Evolutionary conservation across 2,797 vertebrate species (phyloP), one percentile per base, ranked within the genome.

Genomic region (Knipowitschia caucasica): DNA sequence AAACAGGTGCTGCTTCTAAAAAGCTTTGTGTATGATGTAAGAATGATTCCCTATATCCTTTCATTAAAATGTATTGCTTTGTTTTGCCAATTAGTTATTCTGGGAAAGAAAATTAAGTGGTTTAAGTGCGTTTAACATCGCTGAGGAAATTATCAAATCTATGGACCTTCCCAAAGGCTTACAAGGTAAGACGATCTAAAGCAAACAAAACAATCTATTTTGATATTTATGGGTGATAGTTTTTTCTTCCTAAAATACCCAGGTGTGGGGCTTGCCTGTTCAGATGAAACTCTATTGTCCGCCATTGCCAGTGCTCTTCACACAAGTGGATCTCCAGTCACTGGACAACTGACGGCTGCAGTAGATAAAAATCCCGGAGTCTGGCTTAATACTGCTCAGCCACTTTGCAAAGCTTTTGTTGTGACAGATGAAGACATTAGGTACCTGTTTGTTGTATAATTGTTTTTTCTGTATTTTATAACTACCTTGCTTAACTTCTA

Each of bases 331-430:
- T 89, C 92, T 6, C 95, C 96, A 0, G 94, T 99, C 87, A 99
- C 95, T 0, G 95, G 96, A 0, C 95, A 99, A 78, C 91, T 95
- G 4, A 97, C 95, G 0, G 93, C 94, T 0, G 95, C 95, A 0
- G 95, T 98, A 47, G 95, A 98, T 86, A 98, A 98, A 83, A 99
- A 98, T 53, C 96, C 96, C 0, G 95, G 94, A 0, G 95, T 99
- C 1, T 99, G 96, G 96, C 92, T 99, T 2, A 99, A 99, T 86
- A 97, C 95, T 0, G 63, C 93, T 0, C 96, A 99, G 67, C 96
- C 95, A 0, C 93, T 98, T 44, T 99, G 96, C 91, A 99, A 95
- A 76, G 94, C 95, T 7, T 99, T 98, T 56, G 92, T 95, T 78
- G 95, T 98, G 73, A 98, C 95, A 0, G 96, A 99, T 39, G 95